Conservation (phyloP, 2,797 vertebrate species). For the Pangasius mekongensis region DNA sequence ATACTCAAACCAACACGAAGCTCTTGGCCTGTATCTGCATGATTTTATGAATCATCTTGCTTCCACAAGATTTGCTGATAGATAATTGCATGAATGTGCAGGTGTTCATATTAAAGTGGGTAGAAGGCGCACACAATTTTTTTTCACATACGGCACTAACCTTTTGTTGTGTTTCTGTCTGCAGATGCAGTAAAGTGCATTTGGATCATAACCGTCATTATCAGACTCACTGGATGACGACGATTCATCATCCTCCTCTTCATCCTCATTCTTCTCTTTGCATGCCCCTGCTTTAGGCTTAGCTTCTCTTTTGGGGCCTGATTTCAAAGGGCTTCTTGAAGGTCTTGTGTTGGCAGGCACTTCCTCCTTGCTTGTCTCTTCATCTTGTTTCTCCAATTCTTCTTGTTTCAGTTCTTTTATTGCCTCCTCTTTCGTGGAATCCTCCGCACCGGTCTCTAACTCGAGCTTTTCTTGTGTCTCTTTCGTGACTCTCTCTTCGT, state of each 20-base stretch:
- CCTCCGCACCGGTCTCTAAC: slow-evolving; percentile 64
- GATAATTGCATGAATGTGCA: background rate
- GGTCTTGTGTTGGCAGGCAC: slow-evolving; percentile 62
- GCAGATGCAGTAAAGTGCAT: slow-evolving; percentile 94
- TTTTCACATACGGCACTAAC: slow-evolving; percentile 68
- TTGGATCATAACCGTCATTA: slow-evolving; percentile 91
- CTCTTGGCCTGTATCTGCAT: background rate
- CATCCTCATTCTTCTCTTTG: slow-evolving; percentile 62
- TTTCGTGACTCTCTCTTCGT: slow-evolving; percentile 66
- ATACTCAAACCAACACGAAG: background rate
- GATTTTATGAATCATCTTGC: background rate
- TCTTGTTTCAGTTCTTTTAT: slow-evolving; percentile 61
- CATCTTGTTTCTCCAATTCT: slow-evolving; percentile 68
- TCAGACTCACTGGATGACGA: slow-evolving; percentile 81
- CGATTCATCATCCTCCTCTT: slow-evolving; percentile 54
- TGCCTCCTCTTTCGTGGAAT: slow-evolving; percentile 30
- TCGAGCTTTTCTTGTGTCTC: slow-evolving; percentile 64
- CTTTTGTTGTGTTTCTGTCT: slow-evolving; percentile 98
- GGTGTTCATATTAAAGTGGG: too few species aligned
- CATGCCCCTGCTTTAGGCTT: slow-evolving; percentile 53
- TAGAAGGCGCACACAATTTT: background rate
- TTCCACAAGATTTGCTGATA: background rate
- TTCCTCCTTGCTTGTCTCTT: slow-evolving; percentile 54
- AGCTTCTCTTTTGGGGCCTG: slow-evolving; percentile 66
- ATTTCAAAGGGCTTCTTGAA: slow-evolving; percentile 71